Conservation (phyloP, 1,140 invertebrate species). For the Ptiloglossa arizonensis region DNA sequence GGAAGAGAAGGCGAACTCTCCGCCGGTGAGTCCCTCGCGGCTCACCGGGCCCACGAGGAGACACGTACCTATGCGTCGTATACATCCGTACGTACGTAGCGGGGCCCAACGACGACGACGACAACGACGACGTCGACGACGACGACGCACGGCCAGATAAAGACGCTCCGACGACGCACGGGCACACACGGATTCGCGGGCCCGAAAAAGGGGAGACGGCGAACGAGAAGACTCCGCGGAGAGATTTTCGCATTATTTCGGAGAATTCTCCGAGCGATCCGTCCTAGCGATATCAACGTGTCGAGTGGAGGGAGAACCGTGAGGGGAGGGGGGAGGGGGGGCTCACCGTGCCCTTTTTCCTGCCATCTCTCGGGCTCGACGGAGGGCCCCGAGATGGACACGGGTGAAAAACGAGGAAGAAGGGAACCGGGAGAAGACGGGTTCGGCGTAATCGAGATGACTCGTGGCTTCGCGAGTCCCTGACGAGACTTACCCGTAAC, state of each 20-base stretch:
- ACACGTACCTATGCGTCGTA: conserved; percentile 27
- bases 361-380: conserved; percentile 34
- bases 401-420: conserved; percentile 19
- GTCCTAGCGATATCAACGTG: conserved; percentile 59
- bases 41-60: conserved; percentile 28
- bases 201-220: conserved; percentile 22
- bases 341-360: conserved; percentile 30
- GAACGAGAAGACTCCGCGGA: conserved; percentile 8
- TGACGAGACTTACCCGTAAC: conserved; percentile 12
- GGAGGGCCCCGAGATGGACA: conserved; percentile 16
- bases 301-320: no score
- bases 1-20: conserved; percentile 45
- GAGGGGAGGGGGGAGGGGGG: conserved; percentile 16
- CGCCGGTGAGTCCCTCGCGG: conserved; percentile 37
- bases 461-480: conserved; percentile 46
- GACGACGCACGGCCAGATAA: no score
- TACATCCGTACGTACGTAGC: conserved; percentile 19
- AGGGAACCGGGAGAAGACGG: conserved; percentile 28
- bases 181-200: no score
- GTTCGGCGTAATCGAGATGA: conserved; percentile 62
- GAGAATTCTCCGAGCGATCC: conserved; percentile 50
- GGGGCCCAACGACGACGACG: neutral
- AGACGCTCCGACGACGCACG: neutral
- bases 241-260: conserved; percentile 66
- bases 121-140: no score